Evolutionary conservation across 2,797 vertebrate species (phyloP).

Genomic region (Leptodactylus fallax): DNA sequence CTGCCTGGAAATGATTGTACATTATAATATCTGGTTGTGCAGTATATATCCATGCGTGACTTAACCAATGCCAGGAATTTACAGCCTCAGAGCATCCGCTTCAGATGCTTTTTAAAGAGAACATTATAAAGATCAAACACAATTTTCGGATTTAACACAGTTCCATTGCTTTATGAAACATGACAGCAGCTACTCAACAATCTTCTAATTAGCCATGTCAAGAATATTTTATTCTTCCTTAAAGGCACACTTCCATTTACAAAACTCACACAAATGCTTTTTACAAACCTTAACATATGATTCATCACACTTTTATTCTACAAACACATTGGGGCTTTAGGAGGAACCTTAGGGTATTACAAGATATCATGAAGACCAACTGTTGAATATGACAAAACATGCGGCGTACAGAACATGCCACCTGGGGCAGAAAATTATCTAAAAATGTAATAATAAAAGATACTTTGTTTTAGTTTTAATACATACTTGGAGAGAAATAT

Average conservation of each 20-base stretch:
- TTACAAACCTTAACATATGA: slow-evolving; percentile 36
- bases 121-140: slow-evolving; percentile 52
- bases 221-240: slow-evolving; percentile 10
- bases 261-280: slow-evolving; percentile 34
- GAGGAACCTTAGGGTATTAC: neutral
- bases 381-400: neutral
- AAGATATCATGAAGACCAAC: neutral
- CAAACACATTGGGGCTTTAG: neutral
- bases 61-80: slow-evolving; percentile 60
- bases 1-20: slow-evolving; percentile 11
- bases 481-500: no score
- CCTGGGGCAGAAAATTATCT: neutral
- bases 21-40: slow-evolving; percentile 38
- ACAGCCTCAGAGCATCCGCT: slow-evolving; percentile 53
- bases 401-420: neutral
- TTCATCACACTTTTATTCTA: slow-evolving; percentile 15
- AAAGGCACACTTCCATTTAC: neutral
- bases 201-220: slow-evolving; percentile 5
- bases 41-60: slow-evolving; percentile 42
- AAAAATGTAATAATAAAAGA: neutral
- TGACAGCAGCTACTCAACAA: slow-evolving; percentile 54
- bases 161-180: slow-evolving; percentile 54
- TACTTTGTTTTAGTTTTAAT: neutral
- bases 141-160: slow-evolving; percentile 58
- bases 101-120: slow-evolving; percentile 51